These are phyloP conservation scores for Brachynemurus nebulosus DNA, from an alignment of 2,888 invertebrate species.

Conservation along the genomic window DNA sequence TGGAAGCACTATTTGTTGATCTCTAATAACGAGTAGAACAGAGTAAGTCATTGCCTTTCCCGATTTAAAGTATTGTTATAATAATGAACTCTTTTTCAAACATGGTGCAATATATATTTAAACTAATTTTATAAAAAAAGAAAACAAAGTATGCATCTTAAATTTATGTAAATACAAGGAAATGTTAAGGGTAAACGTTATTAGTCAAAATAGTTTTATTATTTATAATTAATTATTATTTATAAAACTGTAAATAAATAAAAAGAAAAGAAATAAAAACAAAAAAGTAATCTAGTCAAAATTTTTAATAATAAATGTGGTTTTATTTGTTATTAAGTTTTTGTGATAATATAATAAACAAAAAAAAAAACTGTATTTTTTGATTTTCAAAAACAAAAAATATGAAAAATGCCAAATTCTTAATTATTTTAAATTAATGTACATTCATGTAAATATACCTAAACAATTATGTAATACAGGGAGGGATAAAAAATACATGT, in stretches of 20 bases:
- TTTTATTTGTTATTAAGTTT: conserved; percentile 7
- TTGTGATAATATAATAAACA: conserved; percentile 8
- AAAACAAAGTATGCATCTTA: too few species aligned
- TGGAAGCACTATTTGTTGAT: too few species aligned
- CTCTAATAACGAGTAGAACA: too few species aligned
- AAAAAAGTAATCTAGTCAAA: conserved; percentile 4
- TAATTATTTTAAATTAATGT: conserved; percentile 3
- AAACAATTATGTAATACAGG: conserved; percentile 8
- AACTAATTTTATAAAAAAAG: conserved; percentile 4
- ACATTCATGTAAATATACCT: conserved; percentile 5
- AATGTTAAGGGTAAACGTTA: conserved; percentile 9
- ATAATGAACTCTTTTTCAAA: neutral
- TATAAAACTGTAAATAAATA: conserved; percentile 6
- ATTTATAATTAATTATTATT: conserved; percentile 2
- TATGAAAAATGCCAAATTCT: conserved; percentile 9
- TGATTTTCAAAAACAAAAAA: neutral
- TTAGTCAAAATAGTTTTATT: conserved; percentile 7
- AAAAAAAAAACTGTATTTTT: neutral
- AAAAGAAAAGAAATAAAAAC: conserved; percentile 2
- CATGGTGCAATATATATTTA: neutral
- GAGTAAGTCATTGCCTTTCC: too few species aligned
- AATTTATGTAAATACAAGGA: conserved; percentile 8
- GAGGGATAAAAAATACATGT: neutral
- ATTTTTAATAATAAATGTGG: conserved; percentile 5
- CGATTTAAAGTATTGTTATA: too few species aligned